These are phyloP conservation scores for Hozukius guyotensis DNA, from an alignment of 2,797 vertebrate species.

Conservation along the genomic window DNA sequence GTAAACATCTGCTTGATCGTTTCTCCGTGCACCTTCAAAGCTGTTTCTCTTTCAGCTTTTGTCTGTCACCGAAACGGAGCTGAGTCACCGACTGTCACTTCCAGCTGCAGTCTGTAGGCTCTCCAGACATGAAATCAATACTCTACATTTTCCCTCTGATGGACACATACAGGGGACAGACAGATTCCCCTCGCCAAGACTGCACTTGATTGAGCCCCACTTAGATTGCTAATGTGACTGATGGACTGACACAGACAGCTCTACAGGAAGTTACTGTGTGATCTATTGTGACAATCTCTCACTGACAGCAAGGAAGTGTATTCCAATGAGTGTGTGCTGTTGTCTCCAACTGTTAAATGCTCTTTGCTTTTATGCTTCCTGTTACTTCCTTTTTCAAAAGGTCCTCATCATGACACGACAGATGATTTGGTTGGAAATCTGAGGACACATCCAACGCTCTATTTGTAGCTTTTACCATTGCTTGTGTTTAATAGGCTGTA, in stretches of 20 bases:
- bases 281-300: conserved; percentile 48
- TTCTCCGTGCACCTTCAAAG: conserved; percentile 33
- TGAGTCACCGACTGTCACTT: conserved; percentile 77
- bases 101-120: conserved; percentile 72
- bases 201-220: conserved; percentile 77
- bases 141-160: conserved; percentile 78
- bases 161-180: conserved; percentile 76
- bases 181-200: conserved; percentile 63
- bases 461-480: background rate
- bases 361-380: conserved; percentile 18
- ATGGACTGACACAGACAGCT: conserved; percentile 68
- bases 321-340: conserved; percentile 23
- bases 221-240: conserved; percentile 79
- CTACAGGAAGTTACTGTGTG: conserved; percentile 58
- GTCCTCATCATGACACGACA: background rate
- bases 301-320: conserved; percentile 40
- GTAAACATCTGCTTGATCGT: conserved; percentile 58
- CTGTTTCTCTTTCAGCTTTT: conserved; percentile 51
- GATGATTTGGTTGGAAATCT: conserved; percentile 12
- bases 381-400: conserved; percentile 9
- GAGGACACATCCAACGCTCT: background rate
- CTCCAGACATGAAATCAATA: conserved; percentile 83
- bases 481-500: background rate
- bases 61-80: conserved; percentile 62
- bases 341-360: conserved; percentile 34